Conservation (phyloP, 2,113 vertebrate genomes). For the Otus sunia region DNA sequence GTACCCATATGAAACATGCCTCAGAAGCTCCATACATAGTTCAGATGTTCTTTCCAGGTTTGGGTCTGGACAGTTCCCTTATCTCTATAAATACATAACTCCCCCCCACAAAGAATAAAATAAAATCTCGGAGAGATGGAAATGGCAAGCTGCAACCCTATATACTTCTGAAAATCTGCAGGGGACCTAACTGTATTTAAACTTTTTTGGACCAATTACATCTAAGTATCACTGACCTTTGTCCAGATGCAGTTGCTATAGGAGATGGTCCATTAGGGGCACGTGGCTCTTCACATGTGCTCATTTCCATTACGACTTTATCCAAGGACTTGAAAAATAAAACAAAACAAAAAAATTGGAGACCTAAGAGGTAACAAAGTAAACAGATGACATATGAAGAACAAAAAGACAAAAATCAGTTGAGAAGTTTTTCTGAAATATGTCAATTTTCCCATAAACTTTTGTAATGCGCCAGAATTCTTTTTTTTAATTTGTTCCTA, state of each 20-base stretch:
- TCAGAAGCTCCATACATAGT: background rate
- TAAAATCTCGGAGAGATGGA: background rate
- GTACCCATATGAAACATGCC: background rate
- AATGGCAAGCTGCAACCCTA: background rate
- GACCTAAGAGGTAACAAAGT: background rate
- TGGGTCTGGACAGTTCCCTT: background rate
- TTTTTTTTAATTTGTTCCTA: background rate
- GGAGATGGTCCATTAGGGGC: conserved; percentile 95
- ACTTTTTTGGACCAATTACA: background rate
- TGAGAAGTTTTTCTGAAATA: background rate
- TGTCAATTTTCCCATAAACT: background rate
- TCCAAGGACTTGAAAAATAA: conserved; percentile 85
- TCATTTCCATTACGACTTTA: conserved; percentile 99
- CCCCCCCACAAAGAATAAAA: background rate
- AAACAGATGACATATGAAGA: background rate
- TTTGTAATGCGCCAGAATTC: background rate
- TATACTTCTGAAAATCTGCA: background rate
- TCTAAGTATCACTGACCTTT: conserved; percentile 79
- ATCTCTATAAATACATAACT: background rate
- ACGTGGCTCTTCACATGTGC: conserved; percentile 96
- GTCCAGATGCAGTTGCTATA: conserved; percentile 95
- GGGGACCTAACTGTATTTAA: background rate
- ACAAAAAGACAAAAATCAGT: background rate
- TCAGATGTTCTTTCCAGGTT: background rate
- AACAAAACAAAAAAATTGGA: background rate